These are phyloP conservation scores for Rana temporaria DNA, from an alignment of 2,113 vertebrate genomes.

Conservation along the genomic window DNA sequence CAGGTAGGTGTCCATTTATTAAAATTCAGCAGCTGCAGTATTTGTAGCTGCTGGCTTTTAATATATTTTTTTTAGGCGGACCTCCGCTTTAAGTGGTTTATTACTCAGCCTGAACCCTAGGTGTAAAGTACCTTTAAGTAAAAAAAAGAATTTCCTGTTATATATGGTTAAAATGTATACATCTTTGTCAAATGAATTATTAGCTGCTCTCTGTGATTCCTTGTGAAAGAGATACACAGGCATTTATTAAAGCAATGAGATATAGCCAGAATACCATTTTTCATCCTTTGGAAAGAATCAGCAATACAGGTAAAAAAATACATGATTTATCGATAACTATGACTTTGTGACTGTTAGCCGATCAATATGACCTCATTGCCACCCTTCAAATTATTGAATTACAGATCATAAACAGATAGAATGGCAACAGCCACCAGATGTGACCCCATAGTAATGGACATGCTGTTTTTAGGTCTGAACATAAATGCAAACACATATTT, in stretches of 20 bases:
- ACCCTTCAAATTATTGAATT: constrained; percentile 50
- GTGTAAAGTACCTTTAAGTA: constrained; percentile 24
- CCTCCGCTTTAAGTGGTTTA: constrained; percentile 1
- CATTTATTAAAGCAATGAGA: constrained; percentile 41
- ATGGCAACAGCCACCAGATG: constrained; percentile 48
- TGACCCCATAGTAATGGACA: constrained; percentile 45
- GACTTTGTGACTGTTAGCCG: constrained; percentile 35
- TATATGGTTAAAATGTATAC: constrained; percentile 30
- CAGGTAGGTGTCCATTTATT: no score
- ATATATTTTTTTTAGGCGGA: no score
- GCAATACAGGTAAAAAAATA: constrained; percentile 39
- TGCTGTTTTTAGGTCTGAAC: constrained; percentile 28
- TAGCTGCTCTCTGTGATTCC: constrained; percentile 30
- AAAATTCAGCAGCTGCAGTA: no score
- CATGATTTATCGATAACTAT: constrained; percentile 43
- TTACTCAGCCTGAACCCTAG: constrained; percentile 13
- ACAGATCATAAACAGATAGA: constrained; percentile 50
- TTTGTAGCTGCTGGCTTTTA: no score
- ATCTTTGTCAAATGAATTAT: constrained; percentile 46
- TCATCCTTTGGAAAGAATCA: constrained; percentile 34
- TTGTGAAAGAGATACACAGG: constrained; percentile 40
- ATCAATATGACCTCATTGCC: constrained; percentile 56
- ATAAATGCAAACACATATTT: constrained; percentile 54
- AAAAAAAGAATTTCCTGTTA: constrained; percentile 38
- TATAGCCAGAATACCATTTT: constrained; percentile 25